Percentiles rank a stretch among this genome's conserved stretches.
These are phyloP conservation scores for Calidris pygmaea DNA, from an alignment of 2,113 vertebrate species.

Conservation along the genomic window DNA sequence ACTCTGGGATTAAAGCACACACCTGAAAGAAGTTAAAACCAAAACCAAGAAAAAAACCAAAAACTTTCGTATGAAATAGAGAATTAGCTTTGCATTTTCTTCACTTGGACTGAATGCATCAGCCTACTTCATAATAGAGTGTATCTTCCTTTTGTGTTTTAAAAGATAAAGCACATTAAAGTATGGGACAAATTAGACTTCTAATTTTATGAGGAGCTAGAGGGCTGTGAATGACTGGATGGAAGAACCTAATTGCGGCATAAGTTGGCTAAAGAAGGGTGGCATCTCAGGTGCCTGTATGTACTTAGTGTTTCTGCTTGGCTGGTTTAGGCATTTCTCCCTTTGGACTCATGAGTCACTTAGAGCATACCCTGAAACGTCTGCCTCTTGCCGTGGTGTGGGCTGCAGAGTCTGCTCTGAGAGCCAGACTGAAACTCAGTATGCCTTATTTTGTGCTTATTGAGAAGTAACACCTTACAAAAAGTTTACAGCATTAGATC, in stretches of 20 bases:
- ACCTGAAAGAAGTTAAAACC: not conserved
- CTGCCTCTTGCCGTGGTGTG: not conserved
- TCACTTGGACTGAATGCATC: not conserved
- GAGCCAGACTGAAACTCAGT: not conserved
- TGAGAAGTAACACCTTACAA: not conserved
- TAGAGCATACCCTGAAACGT: not conserved
- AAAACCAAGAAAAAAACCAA: not conserved
- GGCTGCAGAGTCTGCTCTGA: not conserved
- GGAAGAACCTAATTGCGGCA: not conserved
- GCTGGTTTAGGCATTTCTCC: not conserved
- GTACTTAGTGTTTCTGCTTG: not conserved
- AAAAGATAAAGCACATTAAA: not conserved
- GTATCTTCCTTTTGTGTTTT: not conserved
- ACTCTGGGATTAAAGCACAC: not conserved
- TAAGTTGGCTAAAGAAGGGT: not conserved
- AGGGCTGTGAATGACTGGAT: not conserved
- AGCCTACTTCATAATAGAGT: not conserved
- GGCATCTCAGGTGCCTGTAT: not conserved
- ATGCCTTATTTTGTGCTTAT: not conserved
- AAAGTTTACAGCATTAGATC: not conserved
- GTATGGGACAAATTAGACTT: not conserved
- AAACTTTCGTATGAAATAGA: not conserved
- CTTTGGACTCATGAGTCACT: not conserved
- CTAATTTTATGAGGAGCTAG: not conserved
- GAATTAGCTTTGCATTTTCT: not conserved